phyloP scores from a whole-genome alignment of 2,888 invertebrate genomes.

The Parthenolecanium corni region DNA sequence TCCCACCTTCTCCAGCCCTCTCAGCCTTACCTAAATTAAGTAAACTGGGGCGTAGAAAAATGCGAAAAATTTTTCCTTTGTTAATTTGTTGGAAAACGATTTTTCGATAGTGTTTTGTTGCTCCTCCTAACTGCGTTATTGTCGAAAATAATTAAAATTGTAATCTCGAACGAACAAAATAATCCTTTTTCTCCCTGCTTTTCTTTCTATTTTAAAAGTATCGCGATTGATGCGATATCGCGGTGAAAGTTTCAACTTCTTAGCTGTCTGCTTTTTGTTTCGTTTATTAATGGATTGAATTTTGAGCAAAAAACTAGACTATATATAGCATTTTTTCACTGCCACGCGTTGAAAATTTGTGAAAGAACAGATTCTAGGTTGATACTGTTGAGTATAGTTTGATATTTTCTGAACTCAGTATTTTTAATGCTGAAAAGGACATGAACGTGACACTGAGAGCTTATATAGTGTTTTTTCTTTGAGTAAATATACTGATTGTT shows the following conservation, averaged over 20 bases:
- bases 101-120: slow-evolving; percentile 14
- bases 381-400: too few relatives aligned
- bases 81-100: slow-evolving; percentile 21
- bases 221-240: neutral
- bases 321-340: too few relatives aligned
- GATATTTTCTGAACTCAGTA: too few relatives aligned
- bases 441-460: too few relatives aligned
- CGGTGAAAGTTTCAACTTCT: neutral
- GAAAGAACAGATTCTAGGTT: too few relatives aligned
- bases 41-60: slow-evolving; percentile 27
- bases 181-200: neutral
- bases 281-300: too few relatives aligned
- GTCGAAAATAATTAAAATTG: slow-evolving; percentile 27
- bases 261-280: neutral
- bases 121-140: neutral
- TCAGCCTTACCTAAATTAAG: slow-evolving; percentile 26
- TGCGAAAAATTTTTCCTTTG: slow-evolving; percentile 5
- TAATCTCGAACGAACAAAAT: slow-evolving; percentile 16
- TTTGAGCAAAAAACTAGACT: too few relatives aligned
- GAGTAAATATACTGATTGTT: too few relatives aligned
- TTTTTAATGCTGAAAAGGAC: too few relatives aligned
- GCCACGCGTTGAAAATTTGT: too few relatives aligned
- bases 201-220: neutral
- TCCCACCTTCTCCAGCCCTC: too few relatives aligned
- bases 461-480: too few relatives aligned